These are phyloP conservation scores for Hypomecis punctinalis DNA, from an alignment of 2,888 invertebrate species.

Conservation along the genomic window DNA sequence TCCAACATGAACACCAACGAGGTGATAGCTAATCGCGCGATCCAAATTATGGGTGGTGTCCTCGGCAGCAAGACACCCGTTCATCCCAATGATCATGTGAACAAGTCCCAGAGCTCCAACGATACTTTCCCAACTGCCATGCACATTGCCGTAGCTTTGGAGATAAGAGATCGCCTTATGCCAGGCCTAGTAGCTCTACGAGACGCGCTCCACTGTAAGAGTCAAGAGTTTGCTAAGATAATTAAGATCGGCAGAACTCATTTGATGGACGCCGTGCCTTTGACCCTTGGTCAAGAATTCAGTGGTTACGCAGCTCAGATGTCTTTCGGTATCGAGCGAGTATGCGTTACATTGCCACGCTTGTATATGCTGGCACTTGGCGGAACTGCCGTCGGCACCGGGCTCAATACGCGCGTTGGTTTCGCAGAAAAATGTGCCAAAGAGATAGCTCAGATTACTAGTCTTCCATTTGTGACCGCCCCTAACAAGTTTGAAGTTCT, in stretches of 20 bases:
- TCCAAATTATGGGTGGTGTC: slow-evolving; percentile 94
- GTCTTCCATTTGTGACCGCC: slow-evolving; percentile 94
- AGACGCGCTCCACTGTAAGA: slow-evolving; percentile 91
- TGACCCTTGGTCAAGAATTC: slow-evolving; percentile 99
- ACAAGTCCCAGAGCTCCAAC: slow-evolving; percentile 99
- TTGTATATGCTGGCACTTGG: slow-evolving; percentile 96
- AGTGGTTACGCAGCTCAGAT: slow-evolving; percentile 96
- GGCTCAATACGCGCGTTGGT: slow-evolving; percentile 96
- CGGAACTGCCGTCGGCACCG: slow-evolving; percentile 99
- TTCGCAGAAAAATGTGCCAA: slow-evolving; percentile 97
- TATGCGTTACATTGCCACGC: slow-evolving; percentile 92
- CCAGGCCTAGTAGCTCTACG: slow-evolving; percentile 91
- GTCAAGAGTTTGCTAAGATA: slow-evolving; percentile 91
- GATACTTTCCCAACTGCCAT: slow-evolving; percentile 99
- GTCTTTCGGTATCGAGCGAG: slow-evolving; percentile 92
- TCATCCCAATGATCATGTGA: slow-evolving; percentile 99
- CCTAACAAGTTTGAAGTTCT: slow-evolving; percentile 99
- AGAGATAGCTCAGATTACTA: slow-evolving; percentile 84
- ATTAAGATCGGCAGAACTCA: slow-evolving; percentile 98
- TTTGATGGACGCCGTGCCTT: slow-evolving; percentile 96
- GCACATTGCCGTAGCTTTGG: slow-evolving; percentile 97
- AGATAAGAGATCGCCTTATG: slow-evolving; percentile 91
- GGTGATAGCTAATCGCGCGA: slow-evolving; percentile 95
- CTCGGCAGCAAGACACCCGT: slow-evolving; percentile 97
- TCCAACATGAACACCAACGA: slow-evolving; percentile 99